A percentile compares a stretch with the other conserved stretches of the same genome.
Evolutionary conservation across 2,888 invertebrate species (phyloP).

Genomic region (Phyllotreta cruciferae): DNA sequence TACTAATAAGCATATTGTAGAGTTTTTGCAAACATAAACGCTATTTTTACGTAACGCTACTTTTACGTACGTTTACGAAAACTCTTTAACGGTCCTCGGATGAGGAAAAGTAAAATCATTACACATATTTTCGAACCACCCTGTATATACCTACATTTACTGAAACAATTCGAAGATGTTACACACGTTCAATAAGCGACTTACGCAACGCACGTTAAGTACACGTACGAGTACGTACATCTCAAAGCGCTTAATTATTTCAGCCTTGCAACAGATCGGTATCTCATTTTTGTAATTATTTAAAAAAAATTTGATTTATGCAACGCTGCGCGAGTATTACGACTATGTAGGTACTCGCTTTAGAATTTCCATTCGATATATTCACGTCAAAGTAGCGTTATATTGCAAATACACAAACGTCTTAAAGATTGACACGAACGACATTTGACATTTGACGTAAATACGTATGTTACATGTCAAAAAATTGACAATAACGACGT

Average conservation of each 20-base stretch:
- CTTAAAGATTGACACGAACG: too few species aligned
- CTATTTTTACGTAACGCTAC: too few species aligned
- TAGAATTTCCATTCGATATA: too few species aligned
- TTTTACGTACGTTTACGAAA: too few species aligned
- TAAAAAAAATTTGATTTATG: slow-evolving; percentile 26
- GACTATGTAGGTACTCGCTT: slow-evolving; percentile 5
- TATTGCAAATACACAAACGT: slow-evolving; percentile 9
- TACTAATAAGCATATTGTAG: too few species aligned
- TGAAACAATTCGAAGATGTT: slow-evolving; percentile 16
- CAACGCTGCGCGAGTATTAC: slow-evolving; percentile 14
- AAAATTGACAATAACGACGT: too few species aligned
- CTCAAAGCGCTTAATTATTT: slow-evolving; percentile 19
- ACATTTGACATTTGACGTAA: too few species aligned
- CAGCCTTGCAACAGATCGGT: slow-evolving; percentile 32
- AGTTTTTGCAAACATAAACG: too few species aligned
- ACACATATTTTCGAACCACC: background rate
- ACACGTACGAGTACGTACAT: background rate
- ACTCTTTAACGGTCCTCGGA: background rate
- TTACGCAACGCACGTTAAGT: slow-evolving; percentile 3
- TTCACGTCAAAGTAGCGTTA: too few species aligned
- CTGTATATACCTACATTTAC: background rate
- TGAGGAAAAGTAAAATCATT: background rate
- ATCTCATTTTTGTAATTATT: slow-evolving; percentile 28
- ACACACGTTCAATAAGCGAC: slow-evolving; percentile 2
- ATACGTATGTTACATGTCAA: slow-evolving; percentile 4